Conservation (phyloP, 2,888 invertebrate genomes). For the Synanthedon andrenaeformis region DNA sequence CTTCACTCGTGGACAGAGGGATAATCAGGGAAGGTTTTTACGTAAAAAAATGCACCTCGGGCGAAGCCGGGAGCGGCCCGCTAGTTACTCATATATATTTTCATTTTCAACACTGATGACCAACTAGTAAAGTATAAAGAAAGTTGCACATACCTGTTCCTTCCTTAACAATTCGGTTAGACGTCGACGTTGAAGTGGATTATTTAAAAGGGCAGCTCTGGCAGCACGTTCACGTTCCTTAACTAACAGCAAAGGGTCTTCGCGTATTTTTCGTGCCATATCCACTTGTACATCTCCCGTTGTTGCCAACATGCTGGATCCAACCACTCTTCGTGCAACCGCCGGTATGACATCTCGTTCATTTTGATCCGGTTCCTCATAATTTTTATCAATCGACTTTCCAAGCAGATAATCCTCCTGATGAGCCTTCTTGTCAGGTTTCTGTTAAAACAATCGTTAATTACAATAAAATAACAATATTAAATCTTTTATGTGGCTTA, state of each 20-base stretch:
- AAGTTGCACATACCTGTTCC: slow-evolving; percentile 44
- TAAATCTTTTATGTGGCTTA: background rate
- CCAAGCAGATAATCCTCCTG: slow-evolving; percentile 92
- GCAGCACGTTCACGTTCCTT: slow-evolving; percentile 92
- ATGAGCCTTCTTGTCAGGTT: slow-evolving; percentile 74
- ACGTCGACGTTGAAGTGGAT: slow-evolving; percentile 91
- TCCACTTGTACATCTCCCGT: slow-evolving; percentile 81
- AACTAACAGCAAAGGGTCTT: slow-evolving; percentile 92
- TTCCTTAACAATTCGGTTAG: slow-evolving; percentile 81
- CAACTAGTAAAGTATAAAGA: too few relatives aligned
- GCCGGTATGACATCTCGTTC: slow-evolving; percentile 84
- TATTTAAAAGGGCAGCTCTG: slow-evolving; percentile 84
- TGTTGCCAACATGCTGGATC: slow-evolving; percentile 51
- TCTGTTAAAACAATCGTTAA: slow-evolving; percentile 34
- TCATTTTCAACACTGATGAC: too few relatives aligned
- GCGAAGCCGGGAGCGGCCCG: too few relatives aligned
- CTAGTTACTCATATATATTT: too few relatives aligned
- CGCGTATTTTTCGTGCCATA: slow-evolving; percentile 87
- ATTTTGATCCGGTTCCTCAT: slow-evolving; percentile 71
- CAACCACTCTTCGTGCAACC: slow-evolving; percentile 51
- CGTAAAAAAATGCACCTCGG: too few relatives aligned
- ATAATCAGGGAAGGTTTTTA: too few relatives aligned
- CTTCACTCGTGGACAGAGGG: too few relatives aligned
- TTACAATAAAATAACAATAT: background rate
- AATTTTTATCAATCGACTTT: slow-evolving; percentile 82